phyloP scores from a whole-genome alignment of 2,888 invertebrate species.

The Phorcus lineatus region DNA sequence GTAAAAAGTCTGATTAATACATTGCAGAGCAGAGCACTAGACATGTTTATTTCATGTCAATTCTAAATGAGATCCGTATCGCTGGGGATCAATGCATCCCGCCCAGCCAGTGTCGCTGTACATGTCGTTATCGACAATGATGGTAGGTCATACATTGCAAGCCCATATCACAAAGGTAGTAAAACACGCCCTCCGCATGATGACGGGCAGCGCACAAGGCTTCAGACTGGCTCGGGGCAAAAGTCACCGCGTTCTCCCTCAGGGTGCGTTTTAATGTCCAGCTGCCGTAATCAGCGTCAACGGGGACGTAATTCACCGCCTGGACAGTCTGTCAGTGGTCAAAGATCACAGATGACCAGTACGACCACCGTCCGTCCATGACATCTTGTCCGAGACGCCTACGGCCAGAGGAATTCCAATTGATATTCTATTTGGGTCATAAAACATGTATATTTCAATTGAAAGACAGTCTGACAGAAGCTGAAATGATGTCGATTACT shows the following conservation, averaged over 20 bases:
- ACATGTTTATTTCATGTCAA: slow-evolving; percentile 17
- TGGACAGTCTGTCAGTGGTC: slow-evolving; percentile 18
- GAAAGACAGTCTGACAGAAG: background rate
- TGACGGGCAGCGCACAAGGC: background rate
- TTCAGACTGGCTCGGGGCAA: background rate
- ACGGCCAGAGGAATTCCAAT: background rate
- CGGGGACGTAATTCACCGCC: slow-evolving; percentile 20
- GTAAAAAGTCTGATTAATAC: no score
- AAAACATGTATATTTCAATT: slow-evolving; percentile 19
- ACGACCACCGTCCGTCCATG: background rate
- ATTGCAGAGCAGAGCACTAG: background rate
- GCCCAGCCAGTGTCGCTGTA: background rate
- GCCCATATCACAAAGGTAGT: slow-evolving; percentile 6
- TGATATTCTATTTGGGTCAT: slow-evolving; percentile 17
- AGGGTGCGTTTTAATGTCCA: slow-evolving; percentile 20
- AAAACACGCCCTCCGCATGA: background rate
- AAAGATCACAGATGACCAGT: slow-evolving; percentile 15
- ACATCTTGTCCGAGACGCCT: no score
- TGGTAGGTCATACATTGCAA: background rate
- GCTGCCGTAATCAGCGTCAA: slow-evolving; percentile 2
- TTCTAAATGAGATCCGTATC: slow-evolving; percentile 1
- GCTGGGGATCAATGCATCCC: background rate
- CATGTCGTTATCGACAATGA: slow-evolving; percentile 6
- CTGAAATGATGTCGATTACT: no score
- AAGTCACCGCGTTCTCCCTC: background rate